phyloP scores from a whole-genome alignment of 2,113 vertebrate genomes.

The Forbesichthys agassizii region DNA sequence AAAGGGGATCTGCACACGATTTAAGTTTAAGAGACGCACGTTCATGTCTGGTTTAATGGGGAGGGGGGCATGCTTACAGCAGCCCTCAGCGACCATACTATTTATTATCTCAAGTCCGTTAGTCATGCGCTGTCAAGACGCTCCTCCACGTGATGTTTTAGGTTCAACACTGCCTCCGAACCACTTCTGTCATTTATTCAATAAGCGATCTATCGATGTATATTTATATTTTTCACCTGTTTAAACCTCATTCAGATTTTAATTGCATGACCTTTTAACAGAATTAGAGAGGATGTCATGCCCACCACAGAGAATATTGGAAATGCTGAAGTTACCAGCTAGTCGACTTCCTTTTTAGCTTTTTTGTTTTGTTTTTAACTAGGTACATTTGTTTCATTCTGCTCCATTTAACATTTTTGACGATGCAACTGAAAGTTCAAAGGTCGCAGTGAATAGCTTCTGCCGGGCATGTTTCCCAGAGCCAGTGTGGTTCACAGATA shows the following conservation, averaged over 20 bases:
- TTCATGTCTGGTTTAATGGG: no score
- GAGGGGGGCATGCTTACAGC: no score
- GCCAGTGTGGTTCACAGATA: constrained; percentile 2
- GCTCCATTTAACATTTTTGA: not conserved
- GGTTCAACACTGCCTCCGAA: constrained; percentile 10
- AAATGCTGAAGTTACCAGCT: not conserved
- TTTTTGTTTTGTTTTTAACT: not conserved
- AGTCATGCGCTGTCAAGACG: no score
- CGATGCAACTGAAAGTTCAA: not conserved
- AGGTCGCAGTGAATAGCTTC: not conserved
- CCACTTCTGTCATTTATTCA: not conserved
- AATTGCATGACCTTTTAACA: constrained; percentile 36
- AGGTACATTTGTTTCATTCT: not conserved
- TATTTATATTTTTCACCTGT: constrained; percentile 22
- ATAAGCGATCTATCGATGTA: constrained; percentile 25
- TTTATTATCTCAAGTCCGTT: no score
- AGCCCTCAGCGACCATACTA: no score
- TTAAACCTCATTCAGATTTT: constrained; percentile 35
- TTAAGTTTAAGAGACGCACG: no score
- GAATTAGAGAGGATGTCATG: constrained; percentile 35
- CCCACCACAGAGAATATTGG: constrained; percentile 31
- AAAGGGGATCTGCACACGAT: no score
- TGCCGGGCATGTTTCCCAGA: constrained; percentile 27
- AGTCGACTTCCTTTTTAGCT: constrained; percentile 13
- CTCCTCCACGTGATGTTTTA: not conserved